Percentiles rank a stretch among this genome's conserved stretches.
These are phyloP conservation scores for Eupithecia exiguata DNA, from an alignment of 2,888 invertebrate species.

Conservation along the genomic window DNA sequence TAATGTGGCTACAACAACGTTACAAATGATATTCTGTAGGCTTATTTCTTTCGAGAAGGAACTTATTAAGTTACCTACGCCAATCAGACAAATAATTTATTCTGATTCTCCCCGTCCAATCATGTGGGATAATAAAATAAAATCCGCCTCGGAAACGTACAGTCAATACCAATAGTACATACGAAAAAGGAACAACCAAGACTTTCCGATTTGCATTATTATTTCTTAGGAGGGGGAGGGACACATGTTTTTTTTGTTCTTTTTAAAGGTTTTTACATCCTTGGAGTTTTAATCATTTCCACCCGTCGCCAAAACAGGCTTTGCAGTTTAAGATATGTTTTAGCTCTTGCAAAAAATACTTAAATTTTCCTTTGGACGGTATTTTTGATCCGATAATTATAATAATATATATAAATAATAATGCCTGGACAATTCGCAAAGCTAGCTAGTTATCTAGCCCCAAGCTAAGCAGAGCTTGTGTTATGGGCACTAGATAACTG, in stretches of 20 bases:
- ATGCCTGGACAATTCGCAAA: too few relatives aligned
- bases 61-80: background rate
- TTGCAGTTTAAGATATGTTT: background rate
- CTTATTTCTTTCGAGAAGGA: background rate
- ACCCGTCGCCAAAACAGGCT: background rate
- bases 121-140: constrained; percentile 20
- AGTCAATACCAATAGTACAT: constrained; percentile 10
- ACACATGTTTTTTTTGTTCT: background rate
- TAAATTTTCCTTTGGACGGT: background rate
- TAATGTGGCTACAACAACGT: background rate
- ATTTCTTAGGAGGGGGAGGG: constrained; percentile 21
- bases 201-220: constrained; percentile 24
- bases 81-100: constrained; percentile 1
- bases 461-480: too few relatives aligned
- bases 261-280: background rate
- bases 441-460: too few relatives aligned
- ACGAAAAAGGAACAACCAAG: constrained; percentile 7
- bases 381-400: background rate
- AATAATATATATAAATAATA: too few relatives aligned
- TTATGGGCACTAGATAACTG: too few relatives aligned
- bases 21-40: background rate
- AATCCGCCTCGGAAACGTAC: constrained; percentile 14
- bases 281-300: background rate
- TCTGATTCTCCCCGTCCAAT: constrained; percentile 1
- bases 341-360: background rate